A percentile compares a stretch with the other conserved stretches of the same genome.
Conservation (phyloP, 2,888 invertebrate species). For the Spicauda simplicius region DNA sequence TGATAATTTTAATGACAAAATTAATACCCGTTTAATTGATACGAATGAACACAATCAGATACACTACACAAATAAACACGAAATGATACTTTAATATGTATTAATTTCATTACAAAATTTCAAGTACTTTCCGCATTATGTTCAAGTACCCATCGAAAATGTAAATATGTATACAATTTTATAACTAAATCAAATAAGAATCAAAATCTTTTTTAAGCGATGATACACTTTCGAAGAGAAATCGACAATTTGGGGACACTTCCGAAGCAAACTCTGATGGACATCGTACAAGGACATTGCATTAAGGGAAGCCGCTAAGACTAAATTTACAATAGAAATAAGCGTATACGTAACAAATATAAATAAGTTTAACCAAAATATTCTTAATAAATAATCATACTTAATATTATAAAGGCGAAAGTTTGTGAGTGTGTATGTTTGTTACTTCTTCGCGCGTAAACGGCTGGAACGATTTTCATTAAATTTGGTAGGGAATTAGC, state of each 20-base stretch:
- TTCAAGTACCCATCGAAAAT: conserved; percentile 8
- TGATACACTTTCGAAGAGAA: conserved; percentile 1
- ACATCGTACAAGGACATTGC: conserved; percentile 15
- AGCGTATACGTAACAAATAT: not conserved
- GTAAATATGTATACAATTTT: not conserved
- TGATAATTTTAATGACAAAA: too few relatives aligned
- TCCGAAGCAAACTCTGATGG: conserved; percentile 11
- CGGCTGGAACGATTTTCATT: too few relatives aligned
- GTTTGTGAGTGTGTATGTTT: too few relatives aligned
- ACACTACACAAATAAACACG: not conserved
- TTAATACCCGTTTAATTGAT: too few relatives aligned
- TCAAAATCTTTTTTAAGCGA: not conserved
- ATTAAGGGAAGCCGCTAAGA: conserved; percentile 5
- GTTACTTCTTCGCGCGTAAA: too few relatives aligned
- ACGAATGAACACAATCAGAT: too few relatives aligned
- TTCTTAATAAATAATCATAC: too few relatives aligned
- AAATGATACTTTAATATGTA: not conserved
- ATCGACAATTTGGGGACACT: conserved; percentile 1
- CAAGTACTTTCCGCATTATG: not conserved
- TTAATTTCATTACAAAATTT: not conserved
- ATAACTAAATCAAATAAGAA: not conserved
- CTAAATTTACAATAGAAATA: not conserved
- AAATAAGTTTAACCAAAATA: not conserved
- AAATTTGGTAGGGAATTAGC: too few relatives aligned
- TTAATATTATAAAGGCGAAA: too few relatives aligned